Evolutionary conservation across 2,888 invertebrate genomes (phyloP).

Genomic region (Rosalia funebris): DNA sequence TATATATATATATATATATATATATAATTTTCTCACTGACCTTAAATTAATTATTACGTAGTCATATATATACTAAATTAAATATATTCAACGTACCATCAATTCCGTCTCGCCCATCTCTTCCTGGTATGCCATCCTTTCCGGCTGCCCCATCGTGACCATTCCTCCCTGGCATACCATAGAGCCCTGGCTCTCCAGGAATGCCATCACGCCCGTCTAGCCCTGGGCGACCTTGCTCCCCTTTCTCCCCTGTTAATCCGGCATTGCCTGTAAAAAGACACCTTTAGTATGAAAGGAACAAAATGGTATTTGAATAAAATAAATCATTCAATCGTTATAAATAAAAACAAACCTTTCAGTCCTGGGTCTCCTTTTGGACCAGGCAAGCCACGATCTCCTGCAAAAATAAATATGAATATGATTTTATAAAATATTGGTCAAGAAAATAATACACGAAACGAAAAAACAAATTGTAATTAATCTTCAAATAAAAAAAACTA

Average conservation of each 20-base stretch:
- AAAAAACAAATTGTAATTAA: neutral
- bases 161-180: constrained; percentile 86
- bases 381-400: constrained; percentile 33
- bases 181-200: constrained; percentile 90
- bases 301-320: too few species aligned
- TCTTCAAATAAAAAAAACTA: constrained; percentile 3
- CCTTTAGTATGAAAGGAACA: too few species aligned
- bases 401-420: neutral
- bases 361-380: constrained; percentile 35
- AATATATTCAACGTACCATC: constrained; percentile 70
- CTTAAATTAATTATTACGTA: too few species aligned
- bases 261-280: constrained; percentile 30
- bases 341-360: constrained; percentile 9
- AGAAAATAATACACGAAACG: neutral
- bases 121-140: constrained; percentile 78
- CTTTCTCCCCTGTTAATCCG: constrained; percentile 65
- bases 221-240: constrained; percentile 76
- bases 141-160: constrained; percentile 81
- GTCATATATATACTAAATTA: too few species aligned
- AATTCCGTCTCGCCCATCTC: constrained; percentile 73
- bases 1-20: too few species aligned
- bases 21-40: too few species aligned
- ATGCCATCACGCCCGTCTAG: constrained; percentile 89
- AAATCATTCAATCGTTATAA: too few species aligned
- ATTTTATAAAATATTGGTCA: neutral